These are phyloP conservation scores for Ceyx cyanopectus DNA, from an alignment of 2,113 vertebrate genomes.

Conservation along the genomic window DNA sequence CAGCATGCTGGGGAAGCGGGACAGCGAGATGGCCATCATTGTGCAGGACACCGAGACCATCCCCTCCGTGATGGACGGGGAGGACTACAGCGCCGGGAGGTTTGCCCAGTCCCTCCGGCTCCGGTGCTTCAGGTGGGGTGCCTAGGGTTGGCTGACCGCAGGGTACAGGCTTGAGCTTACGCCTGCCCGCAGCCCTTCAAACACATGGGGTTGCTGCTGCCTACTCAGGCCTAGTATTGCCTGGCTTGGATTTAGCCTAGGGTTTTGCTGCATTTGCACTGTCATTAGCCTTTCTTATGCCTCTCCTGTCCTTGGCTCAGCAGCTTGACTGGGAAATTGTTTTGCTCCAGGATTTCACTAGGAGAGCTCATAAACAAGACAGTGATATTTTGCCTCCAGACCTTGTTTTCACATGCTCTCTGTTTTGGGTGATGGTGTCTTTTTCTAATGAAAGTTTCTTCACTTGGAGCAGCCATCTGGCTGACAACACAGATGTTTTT, in stretches of 20 bases:
- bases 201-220: accelerated
- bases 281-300: accelerated
- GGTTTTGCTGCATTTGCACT: neutral
- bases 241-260: neutral
- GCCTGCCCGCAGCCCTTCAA: neutral
- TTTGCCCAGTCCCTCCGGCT: slow-evolving; percentile 87
- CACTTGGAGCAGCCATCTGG: slow-evolving; percentile 45
- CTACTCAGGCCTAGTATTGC: neutral
- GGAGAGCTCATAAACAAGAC: neutral
- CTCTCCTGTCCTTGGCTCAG: neutral
- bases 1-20: slow-evolving; percentile 96
- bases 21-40: slow-evolving; percentile 95
- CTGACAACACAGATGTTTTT: neutral
- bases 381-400: slow-evolving; percentile 14
- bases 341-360: neutral
- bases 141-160: accelerated
- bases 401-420: slow-evolving; percentile 5
- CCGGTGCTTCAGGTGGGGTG: slow-evolving; percentile 89
- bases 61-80: slow-evolving; percentile 88
- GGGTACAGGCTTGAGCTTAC: accelerated
- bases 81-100: slow-evolving; percentile 83
- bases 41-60: slow-evolving; percentile 87
- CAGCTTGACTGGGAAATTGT: neutral
- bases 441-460: slow-evolving; percentile 29
- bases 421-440: neutral